These are phyloP conservation scores for Heliangelus exortis DNA, from an alignment of 2,797 vertebrate genomes.

Conservation along the genomic window DNA sequence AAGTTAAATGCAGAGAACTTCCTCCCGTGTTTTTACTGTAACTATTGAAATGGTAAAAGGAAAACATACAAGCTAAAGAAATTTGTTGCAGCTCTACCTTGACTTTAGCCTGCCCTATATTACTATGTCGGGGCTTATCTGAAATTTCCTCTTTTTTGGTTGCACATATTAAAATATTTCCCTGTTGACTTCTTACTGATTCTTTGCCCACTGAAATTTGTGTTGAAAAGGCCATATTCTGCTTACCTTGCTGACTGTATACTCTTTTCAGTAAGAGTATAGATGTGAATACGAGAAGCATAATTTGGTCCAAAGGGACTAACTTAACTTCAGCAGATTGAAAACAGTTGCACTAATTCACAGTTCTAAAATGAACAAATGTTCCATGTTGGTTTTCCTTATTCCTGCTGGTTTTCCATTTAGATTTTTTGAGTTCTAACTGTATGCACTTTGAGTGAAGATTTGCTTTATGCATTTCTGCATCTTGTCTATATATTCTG, in stretches of 20 bases:
- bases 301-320: not conserved
- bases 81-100: not conserved
- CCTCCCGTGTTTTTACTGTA: constrained; percentile 3
- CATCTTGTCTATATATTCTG: not conserved
- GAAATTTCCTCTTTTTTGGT: not conserved
- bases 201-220: not conserved
- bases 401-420: not conserved
- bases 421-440: not conserved
- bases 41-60: not conserved
- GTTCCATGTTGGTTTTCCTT: not conserved
- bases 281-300: not conserved
- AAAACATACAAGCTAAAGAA: constrained; percentile 20
- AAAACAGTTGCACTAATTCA: not conserved
- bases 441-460: not conserved
- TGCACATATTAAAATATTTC: not conserved
- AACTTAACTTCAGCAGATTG: not conserved
- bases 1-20: constrained; percentile 15
- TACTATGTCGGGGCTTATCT: not conserved
- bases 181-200: not conserved
- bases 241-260: not conserved
- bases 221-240: not conserved
- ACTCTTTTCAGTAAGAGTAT: not conserved
- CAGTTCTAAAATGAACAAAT: not conserved
- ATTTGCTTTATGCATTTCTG: not conserved
- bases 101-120: not conserved